Base-by-base conservation (phyloP, 1,140 invertebrate genomes). In the Littorina saxatilis region DNA sequence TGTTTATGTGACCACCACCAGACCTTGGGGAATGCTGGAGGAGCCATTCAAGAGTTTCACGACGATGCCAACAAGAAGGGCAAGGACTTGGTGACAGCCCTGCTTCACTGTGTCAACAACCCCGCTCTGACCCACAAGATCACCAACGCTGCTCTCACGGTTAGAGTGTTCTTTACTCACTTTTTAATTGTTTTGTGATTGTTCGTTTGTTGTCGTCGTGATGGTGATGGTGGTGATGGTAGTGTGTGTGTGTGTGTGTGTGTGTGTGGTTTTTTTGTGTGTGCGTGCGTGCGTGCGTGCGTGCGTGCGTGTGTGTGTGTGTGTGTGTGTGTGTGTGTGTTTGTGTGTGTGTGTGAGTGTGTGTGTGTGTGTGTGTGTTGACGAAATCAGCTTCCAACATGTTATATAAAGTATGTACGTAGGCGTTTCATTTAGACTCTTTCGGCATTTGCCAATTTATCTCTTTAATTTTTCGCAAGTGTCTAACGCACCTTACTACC, bases 11-110 rank as follows among this genome's bases (percentile, higher is more conserved):
- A n/a, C n/a, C n/a, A n/a, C n/a, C n/a, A n/a, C 23, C 74, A 76
- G 74, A 58, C 50, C 29, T 13, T 76, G 27, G 74, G 27, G 13
- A 76, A 76, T 37, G 74, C 74, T 20, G 74, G 74, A 3, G 74
- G 20, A 1, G 74, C 52, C 27, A 39, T 76, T 13, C 70, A 73
- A 29, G 37, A 40, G 35, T 73, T 40, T 29, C 37, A 73, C 70
- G 70, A 73, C 39, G 29, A 58, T 9, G 27, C 15, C 1, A 20
- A 13, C 43, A 37, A 58, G 74, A 35, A 76, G 2, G 74, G 74
- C 13, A 55, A 76, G 23, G 74, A 37, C 29, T 11, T 76, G 1
- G 50, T 39, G 7, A 47, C 32, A 1, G 52, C 29, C 7, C 1
- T 76, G 29, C 20, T 61, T 15, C 47, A 55, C 4, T 76, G 74